Evolutionary conservation across 2,797 vertebrate genomes (phyloP), one percentile per base, ranked within the genome.

Genomic region (Sebastes miniatus): DNA sequence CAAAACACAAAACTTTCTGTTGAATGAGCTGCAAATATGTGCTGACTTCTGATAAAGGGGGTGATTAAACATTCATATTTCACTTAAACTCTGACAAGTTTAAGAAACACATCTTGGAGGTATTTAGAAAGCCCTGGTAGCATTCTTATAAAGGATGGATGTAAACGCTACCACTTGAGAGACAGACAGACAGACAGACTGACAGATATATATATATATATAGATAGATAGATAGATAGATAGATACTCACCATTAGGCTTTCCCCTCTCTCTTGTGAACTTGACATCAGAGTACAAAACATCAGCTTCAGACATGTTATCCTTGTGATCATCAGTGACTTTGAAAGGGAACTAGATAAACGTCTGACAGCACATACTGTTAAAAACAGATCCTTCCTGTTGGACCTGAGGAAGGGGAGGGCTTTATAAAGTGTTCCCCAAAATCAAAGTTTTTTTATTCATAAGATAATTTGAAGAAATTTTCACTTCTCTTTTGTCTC

Each of bases 231-330:
- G 27, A 61, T 14, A 18, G 62, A 64, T 3, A 65, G 63, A 65
- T 5, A 47, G 16, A 61, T 14, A 83, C 88, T 88, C 74, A 93
- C 90, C 73, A 0, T 5, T 10, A n/a, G 4, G 1, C 0, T 43
- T 16, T 8, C 1, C 9, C 4, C 5, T 61, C 1, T 0, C 2
- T 54, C 5, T 85, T 5, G 7, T 24, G 56, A 91, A 69, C 12
- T 39, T 85, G 16, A 91, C 69, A 29, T 92, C 82, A 16, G 84
- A 27, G 47, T 92, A 93, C 1, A 89, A 0, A 0, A 91, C 76
- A 1, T 86, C 79, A 16, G 63, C 27, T 11, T 82, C 87, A 14
- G 80, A 1, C 91, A 92, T 91, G 54, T 73, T 79, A 1, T 3
- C 3, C 0, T 3, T 20, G 52, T 77, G 64, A 22, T 6, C 20